A percentile compares a stretch with the other conserved stretches of the same genome.
These are phyloP conservation scores for Zalophus californianus DNA, from an alignment of 2,797 vertebrate genomes.

Conservation along the genomic window DNA sequence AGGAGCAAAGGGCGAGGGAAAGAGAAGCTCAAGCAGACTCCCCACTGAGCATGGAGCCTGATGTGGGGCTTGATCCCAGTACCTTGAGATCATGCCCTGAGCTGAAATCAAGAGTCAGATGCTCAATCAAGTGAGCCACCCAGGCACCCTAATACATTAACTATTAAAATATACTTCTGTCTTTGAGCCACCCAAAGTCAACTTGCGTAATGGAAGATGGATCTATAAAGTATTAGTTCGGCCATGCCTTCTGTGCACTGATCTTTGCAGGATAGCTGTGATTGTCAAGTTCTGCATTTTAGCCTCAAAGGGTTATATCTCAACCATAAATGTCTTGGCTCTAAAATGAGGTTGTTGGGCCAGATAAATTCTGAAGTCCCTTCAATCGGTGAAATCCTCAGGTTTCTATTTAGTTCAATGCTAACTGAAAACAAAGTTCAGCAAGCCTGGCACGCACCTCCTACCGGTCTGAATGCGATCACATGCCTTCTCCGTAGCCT, in stretches of 20 bases:
- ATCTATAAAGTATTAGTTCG: not conserved
- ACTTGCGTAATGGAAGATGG: not conserved
- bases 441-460: not conserved
- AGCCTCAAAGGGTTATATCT: not conserved
- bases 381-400: not conserved
- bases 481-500: not conserved
- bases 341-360: not conserved
- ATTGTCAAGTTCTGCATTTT: not conserved
- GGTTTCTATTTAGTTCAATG: constrained; percentile 25
- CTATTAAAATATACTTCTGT: not conserved
- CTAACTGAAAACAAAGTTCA: not conserved
- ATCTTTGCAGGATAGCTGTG: not conserved
- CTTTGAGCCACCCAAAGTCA: not conserved
- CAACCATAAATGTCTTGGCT: not conserved
- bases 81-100: not conserved
- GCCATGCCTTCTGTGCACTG: not conserved
- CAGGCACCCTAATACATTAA: not conserved
- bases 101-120: not conserved
- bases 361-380: constrained; percentile 31
- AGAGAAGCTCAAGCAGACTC: not conserved
- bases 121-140: not conserved
- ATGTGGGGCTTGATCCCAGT: not conserved
- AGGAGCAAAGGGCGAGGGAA: not conserved
- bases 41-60: not conserved
- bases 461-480: not conserved